Evolutionary conservation across 2,888 invertebrate genomes (phyloP), one percentile per base, ranked within the genome.

Genomic region (Callimorpha dominula): DNA sequence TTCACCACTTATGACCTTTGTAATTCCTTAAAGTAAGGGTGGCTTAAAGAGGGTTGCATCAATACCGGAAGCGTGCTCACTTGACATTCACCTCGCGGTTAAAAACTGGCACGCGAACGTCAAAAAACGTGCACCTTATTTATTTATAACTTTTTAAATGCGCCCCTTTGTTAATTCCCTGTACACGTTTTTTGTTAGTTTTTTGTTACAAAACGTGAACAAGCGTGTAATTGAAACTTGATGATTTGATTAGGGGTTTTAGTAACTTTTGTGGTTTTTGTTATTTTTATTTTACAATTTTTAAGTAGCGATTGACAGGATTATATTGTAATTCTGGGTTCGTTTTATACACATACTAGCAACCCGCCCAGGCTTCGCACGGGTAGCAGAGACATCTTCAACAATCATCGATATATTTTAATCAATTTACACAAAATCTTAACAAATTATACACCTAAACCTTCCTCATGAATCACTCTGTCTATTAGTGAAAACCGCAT

Each of bases 141-240:
- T 91, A 90, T 88, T 90, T 90, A 90, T 88, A 91, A 85, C 86
- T 92, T 94, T 94, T 94, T 93, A 91, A 91, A 88, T 78, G 84
- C 87, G 87, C 89, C 90, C 86, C 78, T 75, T 74, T 73, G 43
- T 20, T 65, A 70, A 68, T 78, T 77, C 72, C 76, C 69, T 79
- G 70, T 74, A 79, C 74, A 82, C 79, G 78, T 85, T 87, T 87
- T 84, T 85, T 64, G 31, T 60, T 31, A 66, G 7, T 81, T 88
- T 87, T 86, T 85, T 76, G 71, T 79, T 14, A 62, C 65, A 78
- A 80, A 79, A 82, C 73, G 46, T 65, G 40, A 77, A 77, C 78
- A 78, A 72, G 80, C 81, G 81, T 82, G 72, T 86, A 79, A 86
- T 85, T 84, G 83, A 81, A 79, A 80, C 81, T 79, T 83, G 81